A percentile compares a stretch with the other conserved stretches of the same genome.
These are phyloP conservation scores for Betta splendens DNA, from an alignment of 2,797 vertebrate genomes.

Conservation along the genomic window DNA sequence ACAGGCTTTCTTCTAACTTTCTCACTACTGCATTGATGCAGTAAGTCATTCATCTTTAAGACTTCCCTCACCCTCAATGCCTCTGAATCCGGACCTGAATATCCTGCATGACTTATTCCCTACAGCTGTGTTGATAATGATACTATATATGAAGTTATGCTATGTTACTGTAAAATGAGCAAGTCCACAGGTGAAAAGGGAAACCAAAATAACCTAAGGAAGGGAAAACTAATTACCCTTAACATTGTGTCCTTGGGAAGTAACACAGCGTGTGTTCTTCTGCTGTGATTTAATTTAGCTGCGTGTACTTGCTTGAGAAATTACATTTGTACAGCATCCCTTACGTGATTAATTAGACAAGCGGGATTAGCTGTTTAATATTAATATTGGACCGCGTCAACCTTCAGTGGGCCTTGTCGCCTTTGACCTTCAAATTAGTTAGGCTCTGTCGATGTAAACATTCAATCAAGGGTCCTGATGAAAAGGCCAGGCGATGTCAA, in stretches of 20 bases:
- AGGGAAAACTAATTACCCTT: conserved; percentile 21
- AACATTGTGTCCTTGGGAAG: conserved; percentile 58
- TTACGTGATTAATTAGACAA: conserved; percentile 82
- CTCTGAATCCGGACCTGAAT: conserved; percentile 87
- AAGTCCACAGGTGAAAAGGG: conserved; percentile 88
- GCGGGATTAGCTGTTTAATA: conserved; percentile 81
- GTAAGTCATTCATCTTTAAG: conserved; percentile 81
- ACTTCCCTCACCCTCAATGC: conserved; percentile 87
- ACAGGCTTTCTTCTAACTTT: conserved; percentile 72
- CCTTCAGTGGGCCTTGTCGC: conserved; percentile 37
- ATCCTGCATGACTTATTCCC: conserved; percentile 88
- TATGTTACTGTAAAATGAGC: conserved; percentile 89
- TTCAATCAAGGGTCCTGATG: conserved; percentile 72
- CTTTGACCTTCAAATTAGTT: conserved; percentile 58
- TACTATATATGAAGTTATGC: conserved; percentile 95
- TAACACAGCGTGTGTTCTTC: conserved; percentile 38
- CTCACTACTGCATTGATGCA: background rate
- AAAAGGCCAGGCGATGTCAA: conserved; percentile 74
- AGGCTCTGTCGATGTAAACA: conserved; percentile 70
- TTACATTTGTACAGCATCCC: conserved; percentile 75
- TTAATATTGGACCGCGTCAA: conserved; percentile 75
- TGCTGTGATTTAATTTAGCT: conserved; percentile 62
- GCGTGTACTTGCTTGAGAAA: conserved; percentile 54
- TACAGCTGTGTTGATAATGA: conserved; percentile 89
- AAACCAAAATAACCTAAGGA: background rate